Percentiles rank a stretch among this genome's conserved stretches.
phyloP scores from a whole-genome alignment of 2,888 invertebrate genomes.

The Drosophila kanekoi region DNA sequence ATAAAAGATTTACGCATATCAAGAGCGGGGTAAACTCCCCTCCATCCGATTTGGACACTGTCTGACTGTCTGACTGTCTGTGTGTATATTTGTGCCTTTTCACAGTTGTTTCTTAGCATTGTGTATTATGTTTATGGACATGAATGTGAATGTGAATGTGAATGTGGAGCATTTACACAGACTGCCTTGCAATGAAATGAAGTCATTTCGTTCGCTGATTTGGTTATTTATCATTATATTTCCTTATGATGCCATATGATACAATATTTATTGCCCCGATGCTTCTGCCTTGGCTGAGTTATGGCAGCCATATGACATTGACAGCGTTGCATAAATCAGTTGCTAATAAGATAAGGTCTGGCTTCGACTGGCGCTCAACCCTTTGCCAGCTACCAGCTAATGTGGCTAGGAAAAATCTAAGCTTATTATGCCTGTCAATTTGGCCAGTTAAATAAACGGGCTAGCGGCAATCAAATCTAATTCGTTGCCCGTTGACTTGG shows the following conservation, averaged over 20 bases:
- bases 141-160: conserved; percentile 48
- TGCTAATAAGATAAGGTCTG: conserved; percentile 25
- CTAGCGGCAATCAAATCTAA: conserved; percentile 51
- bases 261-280: conserved; percentile 77
- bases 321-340: conserved; percentile 72
- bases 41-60: conserved; percentile 32
- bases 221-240: conserved; percentile 81
- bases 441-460: conserved; percentile 55
- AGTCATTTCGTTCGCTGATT: conserved; percentile 73
- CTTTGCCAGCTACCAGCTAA: conserved; percentile 59
- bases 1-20: conserved; percentile 77
- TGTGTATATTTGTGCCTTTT: conserved; percentile 35
- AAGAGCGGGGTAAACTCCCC: conserved; percentile 39
- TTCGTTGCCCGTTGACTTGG: conserved; percentile 40
- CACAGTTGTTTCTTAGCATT: conserved; percentile 41
- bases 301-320: conserved; percentile 73
- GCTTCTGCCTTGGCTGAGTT: conserved; percentile 50
- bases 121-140: conserved; percentile 58
- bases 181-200: conserved; percentile 66
- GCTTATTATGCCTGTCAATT: conserved; percentile 63
- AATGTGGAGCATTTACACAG: conserved; percentile 56
- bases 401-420: conserved; percentile 39
- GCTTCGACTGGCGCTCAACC: conserved; percentile 29
- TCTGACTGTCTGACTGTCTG: conserved; percentile 2
- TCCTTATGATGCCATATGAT: conserved; percentile 76